Conservation (phyloP, 2,113 vertebrate species). For the Phylloscopus trochiloides region DNA sequence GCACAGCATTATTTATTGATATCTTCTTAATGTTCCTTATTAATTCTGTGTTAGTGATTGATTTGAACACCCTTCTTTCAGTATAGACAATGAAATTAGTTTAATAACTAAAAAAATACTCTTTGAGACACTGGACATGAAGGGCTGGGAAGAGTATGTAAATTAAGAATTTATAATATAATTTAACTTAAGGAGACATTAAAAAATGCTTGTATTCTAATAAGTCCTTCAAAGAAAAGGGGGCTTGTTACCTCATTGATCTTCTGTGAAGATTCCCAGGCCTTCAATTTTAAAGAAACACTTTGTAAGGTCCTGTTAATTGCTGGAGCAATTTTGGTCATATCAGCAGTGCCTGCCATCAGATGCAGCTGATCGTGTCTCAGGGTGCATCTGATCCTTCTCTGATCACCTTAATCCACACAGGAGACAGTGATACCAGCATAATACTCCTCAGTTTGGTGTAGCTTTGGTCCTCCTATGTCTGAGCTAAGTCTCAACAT, state of each 20-base stretch:
- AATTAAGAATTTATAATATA: not conserved
- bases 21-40: not conserved
- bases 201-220: not conserved
- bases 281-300: not conserved
- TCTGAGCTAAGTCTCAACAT: not conserved
- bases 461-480: not conserved
- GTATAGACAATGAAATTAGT: not conserved
- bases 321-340: not conserved
- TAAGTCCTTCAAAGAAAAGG: not conserved
- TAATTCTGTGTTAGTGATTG: not conserved
- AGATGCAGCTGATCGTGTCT: not conserved
- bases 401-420: not conserved
- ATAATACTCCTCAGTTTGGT: not conserved
- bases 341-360: not conserved
- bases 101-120: not conserved
- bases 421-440: not conserved
- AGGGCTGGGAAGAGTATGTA: not conserved
- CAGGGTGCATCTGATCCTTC: not conserved
- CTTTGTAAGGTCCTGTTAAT: not conserved
- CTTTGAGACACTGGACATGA: not conserved
- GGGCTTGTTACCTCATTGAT: not conserved
- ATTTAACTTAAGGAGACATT: not conserved
- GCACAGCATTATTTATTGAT: not conserved
- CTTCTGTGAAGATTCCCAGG: not conserved
- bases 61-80: not conserved